Base-by-base conservation (phyloP, 2,888 invertebrate species). In the Standfussiana lucernea region DNA sequence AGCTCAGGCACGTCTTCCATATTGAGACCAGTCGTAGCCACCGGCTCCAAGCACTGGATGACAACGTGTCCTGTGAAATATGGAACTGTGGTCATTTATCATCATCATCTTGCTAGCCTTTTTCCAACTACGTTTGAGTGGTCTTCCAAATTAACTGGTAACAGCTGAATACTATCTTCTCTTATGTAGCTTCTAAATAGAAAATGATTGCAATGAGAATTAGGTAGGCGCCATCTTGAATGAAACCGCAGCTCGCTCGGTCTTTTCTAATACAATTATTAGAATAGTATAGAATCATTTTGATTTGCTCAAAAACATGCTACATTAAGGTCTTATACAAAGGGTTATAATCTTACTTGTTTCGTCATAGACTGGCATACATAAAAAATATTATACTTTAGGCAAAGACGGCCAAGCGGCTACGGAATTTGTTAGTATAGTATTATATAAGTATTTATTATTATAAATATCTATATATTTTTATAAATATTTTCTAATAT, bases 41-140 rank as follows among this genome's bases (percentile, higher is more conserved):
- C 93, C 1, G 97, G 96, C 68, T 97, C 96, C 72, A 97, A 89
- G 70, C 96, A 95, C 82, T 97, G 95, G 47, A 97, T 94, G 45
- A 97, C 91, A n/a, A 97, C 93, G 80, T 96, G 96, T 71, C 97
- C 97, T 97, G 92, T 66, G 93, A 93, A 65, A 72, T 15, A 68
- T 40, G 7, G 67, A 67, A 21, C 32, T 35, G 4, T 61, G 61
- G 61, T 61, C 35, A 61, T 61, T 61, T 0, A 28, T 21, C 4
- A 59, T 32, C 4, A 35, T 35, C 21, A 7, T 32, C 15, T 61
- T 61, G 32, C 4, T 59, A 21, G 21, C 10, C 4, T 32, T 35
- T 21, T 8, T 10, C 21, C 10, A 59, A 59, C 18, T 32, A 4
- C 8, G 61, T 35, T 10, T 61, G 35, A 32, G 18, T 61, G 35